Base-by-base conservation (phyloP, 2,113 vertebrate genomes). In the Percopsis transmontana region DNA sequence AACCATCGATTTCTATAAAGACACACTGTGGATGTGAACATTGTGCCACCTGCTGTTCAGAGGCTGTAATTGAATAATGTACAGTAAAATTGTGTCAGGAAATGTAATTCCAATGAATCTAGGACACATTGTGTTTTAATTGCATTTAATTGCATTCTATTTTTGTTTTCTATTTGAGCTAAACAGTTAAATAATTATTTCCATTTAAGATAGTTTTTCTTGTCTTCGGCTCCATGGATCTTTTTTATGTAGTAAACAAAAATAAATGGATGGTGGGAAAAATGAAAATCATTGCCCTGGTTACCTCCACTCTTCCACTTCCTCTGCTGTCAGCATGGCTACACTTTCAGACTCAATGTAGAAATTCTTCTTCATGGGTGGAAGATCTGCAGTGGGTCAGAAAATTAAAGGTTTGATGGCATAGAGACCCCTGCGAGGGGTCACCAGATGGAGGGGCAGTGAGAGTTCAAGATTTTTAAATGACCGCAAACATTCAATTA, bases 361-460 rank as follows among this genome's bases (percentile, higher is more conserved):
- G 82, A 99, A 98, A 23, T 92, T 87, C 89, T 97, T 99, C 85
- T 93, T 92, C 71, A 99, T 74, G 39, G 92, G 91, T 67, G 96
- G 94, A 24, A 96, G 88, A 70, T 89, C 97, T 99, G 56, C 50
- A 66, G 20, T 13, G 42, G 41, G 15, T 42, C 54, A 44, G n/a
- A 24, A 58, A 50, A 11, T 33, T 47, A n/a, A 0, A 40, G 40
- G 59, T 33, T 33, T 33, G 27, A 33, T 33, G 27, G 27, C 27
- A n/a, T n/a, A 33, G 27, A 33, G 27, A 33, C 27, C 27, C 5
- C 1, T 14, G 42, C 40, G 15, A 3, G 42, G 11, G 11, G 40
- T 41, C 11, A 19, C 19, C 7, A 2, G 1, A 19, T 20, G 18
- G 48, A 45, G 40, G 42, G 42, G 42, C 12, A 16, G 48, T 51